Evolutionary conservation across 2,888 invertebrate species (phyloP).

Genomic region (Andrena bucephala): DNA sequence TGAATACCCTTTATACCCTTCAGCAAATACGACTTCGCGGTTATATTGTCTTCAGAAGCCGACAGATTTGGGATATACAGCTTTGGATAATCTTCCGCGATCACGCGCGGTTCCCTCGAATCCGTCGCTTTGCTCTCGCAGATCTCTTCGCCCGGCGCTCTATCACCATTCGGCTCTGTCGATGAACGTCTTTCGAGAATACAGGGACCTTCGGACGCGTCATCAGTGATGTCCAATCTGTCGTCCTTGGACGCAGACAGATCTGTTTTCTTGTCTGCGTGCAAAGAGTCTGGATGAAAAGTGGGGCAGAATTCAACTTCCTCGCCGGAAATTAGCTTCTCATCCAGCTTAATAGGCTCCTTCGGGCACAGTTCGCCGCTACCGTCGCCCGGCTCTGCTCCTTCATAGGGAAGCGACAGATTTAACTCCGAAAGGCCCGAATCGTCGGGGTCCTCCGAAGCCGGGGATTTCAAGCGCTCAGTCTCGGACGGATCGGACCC

Average conservation of each 20-base stretch:
- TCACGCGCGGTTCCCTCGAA: constrained; percentile 8
- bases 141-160: background rate
- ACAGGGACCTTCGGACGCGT: background rate
- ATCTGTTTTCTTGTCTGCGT: background rate
- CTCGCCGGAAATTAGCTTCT: constrained; percentile 63
- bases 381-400: background rate
- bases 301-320: constrained; percentile 68
- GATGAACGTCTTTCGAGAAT: background rate
- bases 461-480: background rate
- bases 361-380: background rate
- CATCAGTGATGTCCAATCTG: background rate
- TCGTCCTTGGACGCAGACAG: background rate
- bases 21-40: constrained; percentile 61
- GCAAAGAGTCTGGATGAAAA: background rate
- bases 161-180: background rate
- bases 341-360: constrained; percentile 60
- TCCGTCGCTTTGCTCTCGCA: background rate
- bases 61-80: constrained; percentile 54
- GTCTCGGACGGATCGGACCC: constrained; percentile 7
- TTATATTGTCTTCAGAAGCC: constrained; percentile 24
- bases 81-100: constrained; percentile 66
- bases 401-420: background rate
- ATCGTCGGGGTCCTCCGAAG: background rate
- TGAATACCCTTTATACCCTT: constrained; percentile 77
- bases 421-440: constrained; percentile 4